Conservation (phyloP, 2,797 vertebrate species). For the Steatocranus sp. region DNA sequence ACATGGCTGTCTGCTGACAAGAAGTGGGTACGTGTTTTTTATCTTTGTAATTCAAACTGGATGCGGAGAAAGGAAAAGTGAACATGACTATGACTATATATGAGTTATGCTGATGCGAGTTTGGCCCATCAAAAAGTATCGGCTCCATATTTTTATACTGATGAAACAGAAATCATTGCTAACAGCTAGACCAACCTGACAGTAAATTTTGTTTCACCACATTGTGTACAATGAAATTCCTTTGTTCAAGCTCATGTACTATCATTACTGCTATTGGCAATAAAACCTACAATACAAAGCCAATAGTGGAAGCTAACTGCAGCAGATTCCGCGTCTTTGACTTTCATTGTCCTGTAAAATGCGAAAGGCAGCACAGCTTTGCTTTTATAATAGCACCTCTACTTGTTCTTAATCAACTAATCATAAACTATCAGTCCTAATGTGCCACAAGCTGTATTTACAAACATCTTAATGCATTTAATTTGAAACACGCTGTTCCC, state of each 20-base stretch:
- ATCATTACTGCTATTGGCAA: conserved; percentile 49
- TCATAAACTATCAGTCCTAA: conserved; percentile 45
- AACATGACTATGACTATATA: conserved; percentile 3
- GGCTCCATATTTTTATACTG: conserved; percentile 12
- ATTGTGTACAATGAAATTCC: conserved; percentile 14
- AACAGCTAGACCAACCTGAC: conserved; percentile 24
- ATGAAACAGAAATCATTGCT: conserved; percentile 26
- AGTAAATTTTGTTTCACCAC: conserved; percentile 16
- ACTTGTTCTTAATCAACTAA: conserved; percentile 51
- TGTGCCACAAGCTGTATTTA: conserved; percentile 32
- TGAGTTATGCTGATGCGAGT: conserved; percentile 34
- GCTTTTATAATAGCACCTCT: conserved; percentile 31
- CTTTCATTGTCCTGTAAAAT: conserved; percentile 67
- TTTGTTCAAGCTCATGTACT: conserved; percentile 39
- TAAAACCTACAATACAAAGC: conserved; percentile 50
- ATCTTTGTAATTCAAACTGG: conserved; percentile 1
- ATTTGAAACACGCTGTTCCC: conserved; percentile 33
- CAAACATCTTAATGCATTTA: conserved; percentile 40
- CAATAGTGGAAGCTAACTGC: conserved; percentile 28
- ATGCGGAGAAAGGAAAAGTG: conserved; percentile 1
- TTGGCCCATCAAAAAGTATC: conserved; percentile 10
- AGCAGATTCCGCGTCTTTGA: conserved; percentile 8
- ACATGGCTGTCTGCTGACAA: conserved; percentile 26
- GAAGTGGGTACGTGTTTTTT: conserved; percentile 12
- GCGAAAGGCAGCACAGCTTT: conserved; percentile 19